Conservation (phyloP, 2,888 invertebrate species). For the Stenurella melanura region DNA sequence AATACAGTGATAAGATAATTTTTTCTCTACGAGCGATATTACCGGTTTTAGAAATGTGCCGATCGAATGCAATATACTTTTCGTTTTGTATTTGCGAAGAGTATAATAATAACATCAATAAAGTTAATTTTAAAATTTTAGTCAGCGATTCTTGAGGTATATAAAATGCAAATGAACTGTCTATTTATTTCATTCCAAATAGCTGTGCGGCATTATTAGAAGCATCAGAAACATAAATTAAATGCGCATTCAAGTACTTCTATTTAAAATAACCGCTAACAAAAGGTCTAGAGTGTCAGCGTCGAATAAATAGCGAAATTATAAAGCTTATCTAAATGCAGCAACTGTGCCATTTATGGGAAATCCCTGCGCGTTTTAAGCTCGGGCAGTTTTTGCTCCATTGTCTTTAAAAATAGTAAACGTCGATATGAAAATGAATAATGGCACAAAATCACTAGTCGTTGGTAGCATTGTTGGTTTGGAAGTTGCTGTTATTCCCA, state of each 20-base stretch:
- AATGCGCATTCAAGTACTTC: background rate
- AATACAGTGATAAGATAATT: too few relatives aligned
- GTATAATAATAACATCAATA: too few relatives aligned
- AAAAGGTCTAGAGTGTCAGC: slow-evolving; percentile 4
- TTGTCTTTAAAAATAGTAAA: slow-evolving; percentile 51
- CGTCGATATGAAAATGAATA: slow-evolving; percentile 56
- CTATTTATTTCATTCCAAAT: background rate
- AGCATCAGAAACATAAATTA: background rate
- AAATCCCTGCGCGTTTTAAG: slow-evolving; percentile 2
- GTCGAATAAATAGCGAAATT: slow-evolving; percentile 3
- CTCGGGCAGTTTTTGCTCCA: slow-evolving; percentile 35
- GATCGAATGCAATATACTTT: too few relatives aligned
- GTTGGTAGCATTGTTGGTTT: background rate
- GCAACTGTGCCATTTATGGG: slow-evolving; percentile 4
- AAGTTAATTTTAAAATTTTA: too few relatives aligned
- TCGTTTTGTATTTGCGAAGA: too few relatives aligned
- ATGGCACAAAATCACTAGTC: slow-evolving; percentile 40
- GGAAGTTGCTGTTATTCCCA: background rate
- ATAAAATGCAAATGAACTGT: background rate
- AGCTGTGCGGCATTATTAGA: background rate
- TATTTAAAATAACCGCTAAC: slow-evolving; percentile 7
- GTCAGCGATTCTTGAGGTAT: background rate
- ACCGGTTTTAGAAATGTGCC: too few relatives aligned
- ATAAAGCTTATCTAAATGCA: background rate
- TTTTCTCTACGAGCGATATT: too few relatives aligned